Evolutionary conservation across 2,888 invertebrate genomes (phyloP), one percentile per base, ranked within the genome.

Genomic region (Pterobdella sp.): DNA sequence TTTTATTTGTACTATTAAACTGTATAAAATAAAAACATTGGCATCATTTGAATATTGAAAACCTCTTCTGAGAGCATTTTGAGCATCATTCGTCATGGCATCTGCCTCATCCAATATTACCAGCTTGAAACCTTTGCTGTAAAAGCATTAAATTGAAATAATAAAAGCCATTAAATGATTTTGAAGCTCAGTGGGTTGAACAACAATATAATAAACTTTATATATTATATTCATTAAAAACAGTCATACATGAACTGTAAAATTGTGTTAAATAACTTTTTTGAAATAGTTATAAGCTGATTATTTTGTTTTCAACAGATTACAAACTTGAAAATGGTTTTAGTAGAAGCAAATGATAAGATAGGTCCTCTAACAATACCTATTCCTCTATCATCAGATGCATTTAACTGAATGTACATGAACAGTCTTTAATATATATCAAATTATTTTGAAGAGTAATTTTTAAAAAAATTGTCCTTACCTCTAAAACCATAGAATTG

Each of bases 31-130:
- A 63, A 14, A 10, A 63, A 14, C 63, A 63, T n/a, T 26, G n/a
- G 7, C 63, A 63, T n/a, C 63, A 63, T 63, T 26, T 14, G 7
- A 7, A 63, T 36, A 10, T 26, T 32, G 26, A 37, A 67, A 31
- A 77, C 77, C 75, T 76, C 78, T 74, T 42, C 78, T 63, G 29
- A 78, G 86, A 36, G 98, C 97, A 87, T 97, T 99, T 83, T 99
- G 98, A 0, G 98, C 98, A 88, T 99, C 98, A 84, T 92, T 91
- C 0, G 97, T 99, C 97, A 98, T 98, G 0, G 96, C 94, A 87
- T 98, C 97, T 0, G 97, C 97, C 87, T 98, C 97, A 87, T 98
- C 97, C 32, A 98, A 86, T 78, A 98, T 95, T 63, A 98, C 92
- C 56, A 98, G 85, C 83, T 98, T 98, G 78, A 93, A 94, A 0